A percentile compares a stretch with the other conserved stretches of the same genome.
Evolutionary conservation across 2,888 invertebrate genomes (phyloP).

Genomic region (Lasioglossum pauxillum): DNA sequence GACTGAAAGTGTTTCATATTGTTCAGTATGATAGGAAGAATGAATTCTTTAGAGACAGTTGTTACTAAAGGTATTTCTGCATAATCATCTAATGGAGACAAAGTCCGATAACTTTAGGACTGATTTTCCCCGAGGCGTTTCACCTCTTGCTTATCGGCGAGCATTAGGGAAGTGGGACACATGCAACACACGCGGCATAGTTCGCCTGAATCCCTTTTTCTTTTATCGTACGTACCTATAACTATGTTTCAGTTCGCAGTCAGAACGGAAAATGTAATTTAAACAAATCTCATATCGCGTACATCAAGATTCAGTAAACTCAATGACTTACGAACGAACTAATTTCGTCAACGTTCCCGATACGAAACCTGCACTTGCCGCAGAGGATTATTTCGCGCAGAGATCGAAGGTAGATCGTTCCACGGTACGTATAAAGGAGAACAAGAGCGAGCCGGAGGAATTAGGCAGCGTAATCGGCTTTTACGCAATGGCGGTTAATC

Average conservation of each 20-base stretch:
- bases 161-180: background rate
- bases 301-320: background rate
- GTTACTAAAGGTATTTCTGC: background rate
- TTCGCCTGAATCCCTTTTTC: background rate
- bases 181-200: background rate
- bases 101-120: background rate
- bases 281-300: background rate
- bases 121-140: background rate
- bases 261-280: too few species aligned
- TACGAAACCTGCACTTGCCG: background rate
- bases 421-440: background rate
- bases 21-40: too few species aligned
- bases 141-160: background rate
- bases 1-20: too few species aligned
- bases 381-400: background rate
- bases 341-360: background rate
- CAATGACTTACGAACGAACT: background rate
- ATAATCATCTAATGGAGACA: background rate
- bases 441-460: conserved; percentile 4
- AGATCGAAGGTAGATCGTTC: background rate
- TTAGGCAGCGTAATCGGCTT: conserved; percentile 15
- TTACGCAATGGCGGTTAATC: conserved; percentile 48
- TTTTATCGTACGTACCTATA: background rate
- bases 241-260: background rate
- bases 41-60: background rate